Conservation (phyloP, 2,888 invertebrate species). For the Schrankia costaestrigalis region DNA sequence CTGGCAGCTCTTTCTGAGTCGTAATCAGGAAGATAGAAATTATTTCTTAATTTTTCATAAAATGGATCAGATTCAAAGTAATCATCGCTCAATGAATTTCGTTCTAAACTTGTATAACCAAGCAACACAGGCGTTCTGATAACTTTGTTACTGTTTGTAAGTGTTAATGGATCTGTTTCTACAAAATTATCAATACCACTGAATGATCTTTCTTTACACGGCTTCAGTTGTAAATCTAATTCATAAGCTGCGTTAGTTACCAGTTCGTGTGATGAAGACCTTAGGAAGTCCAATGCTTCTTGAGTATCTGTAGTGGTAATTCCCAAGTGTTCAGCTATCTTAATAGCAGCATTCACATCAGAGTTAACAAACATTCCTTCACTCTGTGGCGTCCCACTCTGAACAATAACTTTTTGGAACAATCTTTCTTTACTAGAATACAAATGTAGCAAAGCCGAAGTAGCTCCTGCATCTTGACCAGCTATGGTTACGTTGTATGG, state of each 20-base stretch:
- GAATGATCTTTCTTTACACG: conserved; percentile 66
- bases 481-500: conserved; percentile 66
- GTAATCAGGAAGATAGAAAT: conserved; percentile 54
- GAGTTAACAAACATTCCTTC: conserved; percentile 58
- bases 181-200: conserved; percentile 64
- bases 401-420: conserved; percentile 61
- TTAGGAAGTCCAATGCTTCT: conserved; percentile 56
- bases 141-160: conserved; percentile 57
- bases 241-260: conserved; percentile 55
- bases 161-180: conserved; percentile 53
- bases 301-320: conserved; percentile 51
- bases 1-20: conserved; percentile 43
- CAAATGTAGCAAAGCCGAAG: conserved; percentile 60
- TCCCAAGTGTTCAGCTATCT: conserved; percentile 59
- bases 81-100: conserved; percentile 31
- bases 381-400: conserved; percentile 66
- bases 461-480: conserved; percentile 65
- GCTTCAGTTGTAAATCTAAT: conserved; percentile 49
- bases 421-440: conserved; percentile 62
- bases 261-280: conserved; percentile 44
- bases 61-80: conserved; percentile 59
- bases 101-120: conserved; percentile 60
- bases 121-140: conserved; percentile 60
- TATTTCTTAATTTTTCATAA: conserved; percentile 48
- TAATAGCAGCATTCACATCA: conserved; percentile 53